Evolutionary conservation across 2,888 invertebrate species (phyloP), one percentile per base, ranked within the genome.

Genomic region (Aspidapion aeneum): DNA sequence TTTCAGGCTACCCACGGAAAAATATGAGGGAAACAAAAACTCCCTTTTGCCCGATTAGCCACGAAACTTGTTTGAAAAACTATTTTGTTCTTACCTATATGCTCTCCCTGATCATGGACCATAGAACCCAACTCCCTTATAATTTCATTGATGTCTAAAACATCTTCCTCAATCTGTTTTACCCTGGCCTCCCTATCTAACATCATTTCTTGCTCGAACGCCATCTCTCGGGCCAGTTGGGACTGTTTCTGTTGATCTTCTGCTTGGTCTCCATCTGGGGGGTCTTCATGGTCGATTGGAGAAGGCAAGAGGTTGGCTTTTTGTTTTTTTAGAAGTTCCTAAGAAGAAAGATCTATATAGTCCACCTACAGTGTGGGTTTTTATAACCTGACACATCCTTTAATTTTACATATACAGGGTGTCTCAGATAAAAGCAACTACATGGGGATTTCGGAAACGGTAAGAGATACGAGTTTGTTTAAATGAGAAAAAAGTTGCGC

Each of bases 81-180:
- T 35, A 7, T 35, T 35, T 5, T 19, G 18, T n/a, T 19, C 63
- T 63, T 63, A 94, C 94, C 90, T 67, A 94, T 85, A 60, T 83
- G 79, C 73, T 89, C 87, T 16, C 85, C 87, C 78, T 94, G 94
- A 68, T 86, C 83, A 70, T 86, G 81, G n/a, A 92, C 88, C 77
- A 92, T 80, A 9, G 83, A 84, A 1, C 87, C 87, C 48, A 94
- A 79, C 55, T 90, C 89, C 62, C 87, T 85, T 90, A 94, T 93
- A 66, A 94, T 91, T 77, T 90, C 87, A 78, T 91, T 91, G 3
- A 93, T 89, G 78, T 94, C 93, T 64, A 94, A 78, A 59, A 94
- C 88, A 76, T 92, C 90, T 0, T 87, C 86, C 77, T 95, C 95
- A 57, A 96, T 90, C 76, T 89, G 87, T 71, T 85, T 85, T 68